Evolutionary conservation across 2,113 vertebrate species (phyloP).

Genomic region (Cheilinus undulatus): DNA sequence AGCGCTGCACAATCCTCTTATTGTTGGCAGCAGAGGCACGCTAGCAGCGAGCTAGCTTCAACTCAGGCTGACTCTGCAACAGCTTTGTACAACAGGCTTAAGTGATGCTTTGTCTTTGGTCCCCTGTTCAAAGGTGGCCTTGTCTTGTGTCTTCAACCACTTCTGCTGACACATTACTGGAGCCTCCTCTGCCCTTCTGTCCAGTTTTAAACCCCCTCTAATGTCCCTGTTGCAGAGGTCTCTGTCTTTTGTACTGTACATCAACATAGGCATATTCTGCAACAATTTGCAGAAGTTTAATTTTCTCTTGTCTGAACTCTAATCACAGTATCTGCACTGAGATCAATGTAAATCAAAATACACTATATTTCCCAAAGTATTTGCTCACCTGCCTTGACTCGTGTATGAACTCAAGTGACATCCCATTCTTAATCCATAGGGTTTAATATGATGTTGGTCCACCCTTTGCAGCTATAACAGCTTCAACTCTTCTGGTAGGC

Average conservation of each 20-base stretch:
- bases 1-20: constrained; percentile 51
- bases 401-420: too few species aligned
- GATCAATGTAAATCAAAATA: too few species aligned
- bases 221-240: constrained; percentile 8
- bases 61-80: constrained; percentile 52
- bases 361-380: too few species aligned
- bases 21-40: constrained; percentile 49
- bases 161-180: constrained; percentile 55
- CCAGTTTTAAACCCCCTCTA: neutral
- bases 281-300: neutral
- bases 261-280: neutral
- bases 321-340: too few species aligned
- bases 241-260: constrained; percentile 36
- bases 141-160: constrained; percentile 43
- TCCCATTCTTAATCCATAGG: too few species aligned
- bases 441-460: too few species aligned
- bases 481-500: too few species aligned
- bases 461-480: too few species aligned
- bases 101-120: constrained; percentile 35
- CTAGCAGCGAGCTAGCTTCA: constrained; percentile 27
- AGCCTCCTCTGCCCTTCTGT: constrained; percentile 42
- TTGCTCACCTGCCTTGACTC: too few species aligned
- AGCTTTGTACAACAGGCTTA: constrained; percentile 41
- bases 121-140: constrained; percentile 34
- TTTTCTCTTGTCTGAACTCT: neutral